Evolutionary conservation across 2,797 vertebrate species (phyloP), one percentile per base, ranked within the genome.

Genomic region (Clarias laeviceps): DNA sequence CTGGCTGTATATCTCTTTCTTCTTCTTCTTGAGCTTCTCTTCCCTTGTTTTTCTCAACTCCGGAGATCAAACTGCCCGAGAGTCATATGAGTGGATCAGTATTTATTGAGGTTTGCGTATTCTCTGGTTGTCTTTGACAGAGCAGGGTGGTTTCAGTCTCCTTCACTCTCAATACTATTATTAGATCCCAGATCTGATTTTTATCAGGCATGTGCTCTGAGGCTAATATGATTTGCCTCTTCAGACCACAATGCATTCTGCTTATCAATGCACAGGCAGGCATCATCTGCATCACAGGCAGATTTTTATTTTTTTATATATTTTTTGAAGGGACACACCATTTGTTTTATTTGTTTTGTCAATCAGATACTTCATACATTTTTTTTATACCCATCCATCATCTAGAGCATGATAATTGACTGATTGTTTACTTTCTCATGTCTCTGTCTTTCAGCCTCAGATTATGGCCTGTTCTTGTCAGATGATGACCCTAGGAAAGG

Each of bases 401-500:
- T 77, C 18, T 29, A 59, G 56, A 22, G n/a, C 18, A 3, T 56
- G 45, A 70, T 56, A 20, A 77, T 34, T 57, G 27, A 59, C 54
- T 27, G 34, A 40, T 62, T 62, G 54, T 34, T 32, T 18, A 34
- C 18, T 59, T 2, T 32, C 24, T 79, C 14, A 27, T 79, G 12
- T 45, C 12, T 24, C 76, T 87, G 27, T 84, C 11, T 84, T 92
- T 72, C 92, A 99, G 98, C 98, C 45, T 98, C 97, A 27, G 98
- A 99, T 93, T 99, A 98, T 82, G 98, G 98, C 62, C 94, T 99
- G 74, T 99, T 99, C 92, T 93, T 99, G 79, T 99, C 98, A 0
- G 98, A 99, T 84, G 98, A 99, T 66, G 98, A 99, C 92, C 98
- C 98, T 65, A 95, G 97, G 64, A 99, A 99, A 94, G 98, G 98